These are phyloP conservation scores for Fragum fragum DNA, from an alignment of 2,888 invertebrate species.

Conservation along the genomic window DNA sequence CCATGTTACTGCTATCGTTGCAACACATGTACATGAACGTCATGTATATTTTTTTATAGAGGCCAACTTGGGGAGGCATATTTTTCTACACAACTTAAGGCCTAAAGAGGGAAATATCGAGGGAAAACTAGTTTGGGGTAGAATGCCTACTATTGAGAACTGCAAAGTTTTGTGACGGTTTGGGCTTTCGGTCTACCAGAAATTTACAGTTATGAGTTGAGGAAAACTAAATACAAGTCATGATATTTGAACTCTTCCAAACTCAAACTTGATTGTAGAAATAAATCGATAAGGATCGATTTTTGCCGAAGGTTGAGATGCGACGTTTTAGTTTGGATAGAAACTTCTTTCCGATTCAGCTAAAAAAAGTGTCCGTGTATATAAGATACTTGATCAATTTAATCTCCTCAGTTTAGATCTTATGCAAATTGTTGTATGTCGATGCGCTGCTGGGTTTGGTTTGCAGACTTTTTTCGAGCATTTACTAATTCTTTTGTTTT, in stretches of 20 bases:
- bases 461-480: not conserved
- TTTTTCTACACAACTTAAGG: conserved; percentile 35
- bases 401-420: not conserved
- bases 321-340: not conserved
- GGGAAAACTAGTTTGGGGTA: not conserved
- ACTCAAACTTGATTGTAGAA: not conserved
- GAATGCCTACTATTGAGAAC: not conserved
- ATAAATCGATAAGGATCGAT: not conserved
- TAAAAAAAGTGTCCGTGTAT: too few relatives aligned
- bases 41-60: conserved; percentile 46
- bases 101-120: conserved; percentile 5
- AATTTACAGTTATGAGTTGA: not conserved
- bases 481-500: conserved; percentile 1
- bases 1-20: conserved; percentile 50
- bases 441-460: not conserved
- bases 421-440: not conserved
- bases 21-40: conserved; percentile 56
- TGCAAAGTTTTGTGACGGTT: not conserved
- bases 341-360: too few relatives aligned
- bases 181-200: not conserved
- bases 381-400: not conserved
- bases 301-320: not conserved
- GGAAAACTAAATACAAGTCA: not conserved
- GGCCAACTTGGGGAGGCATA: conserved; percentile 38
- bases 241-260: not conserved